Base-by-base conservation (phyloP, 2,888 invertebrate species). In the Ctenicera cuprea region DNA sequence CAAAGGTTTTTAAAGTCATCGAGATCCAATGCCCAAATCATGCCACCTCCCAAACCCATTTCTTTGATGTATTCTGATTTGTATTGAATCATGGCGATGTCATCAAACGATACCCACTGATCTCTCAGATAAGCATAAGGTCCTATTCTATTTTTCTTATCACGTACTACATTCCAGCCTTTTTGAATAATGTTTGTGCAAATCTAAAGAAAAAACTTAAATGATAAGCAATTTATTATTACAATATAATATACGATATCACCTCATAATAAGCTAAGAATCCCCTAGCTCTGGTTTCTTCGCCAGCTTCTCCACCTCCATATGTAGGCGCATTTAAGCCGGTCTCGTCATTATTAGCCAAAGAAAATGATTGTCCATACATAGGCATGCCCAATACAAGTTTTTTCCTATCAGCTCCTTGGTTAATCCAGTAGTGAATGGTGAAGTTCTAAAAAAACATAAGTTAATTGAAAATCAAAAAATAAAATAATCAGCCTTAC, bases 91-190 rank as follows among this genome's bases (percentile, higher is more conserved):
- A 96, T 96, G 38, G 91, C 90, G 38, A 93, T 91, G 85, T 97
- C 97, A 83, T 97, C 97, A 82, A 96, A 97, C 7, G 96, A 95
- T 5, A 97, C 97, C 97, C 97, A 97, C 82, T 97, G 97, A 84
- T 96, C 95, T 22, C 93, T 89, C 73, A 90, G 87, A 78, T 93
- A 94, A 0, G 97, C 95, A 83, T 96, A 97, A 0, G 97, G 97
- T 0, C 97, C 97, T 87, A 97, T 95, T 20, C 95, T 89, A 54
- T 95, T 94, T 65, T 93, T 90, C 0, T 92, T 90, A 83, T 97
- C 96, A 69, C 94, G 90, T 0, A 93, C 91, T 7, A 87, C 92
- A 41, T 90, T 90, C 95, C 96, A 96, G 0, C 93, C 94, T 71
- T 91, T 91, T 0, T 91, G 89, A 76, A 92, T 90, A 18, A 96